Conservation (phyloP, 2,888 invertebrate species). For the Lochmaea crataegi region DNA sequence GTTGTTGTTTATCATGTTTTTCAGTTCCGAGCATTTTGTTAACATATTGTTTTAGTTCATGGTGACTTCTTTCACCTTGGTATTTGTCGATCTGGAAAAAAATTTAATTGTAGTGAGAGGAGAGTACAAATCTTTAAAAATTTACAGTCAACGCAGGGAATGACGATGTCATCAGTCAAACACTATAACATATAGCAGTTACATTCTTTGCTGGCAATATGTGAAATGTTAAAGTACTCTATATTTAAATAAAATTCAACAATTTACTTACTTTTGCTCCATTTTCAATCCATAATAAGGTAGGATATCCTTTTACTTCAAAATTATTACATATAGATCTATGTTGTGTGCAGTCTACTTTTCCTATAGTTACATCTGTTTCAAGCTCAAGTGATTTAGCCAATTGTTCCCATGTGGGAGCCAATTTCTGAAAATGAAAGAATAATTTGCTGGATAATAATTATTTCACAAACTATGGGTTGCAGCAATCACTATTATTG, state of each 20-base stretch:
- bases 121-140: background rate
- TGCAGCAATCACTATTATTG: no score
- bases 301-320: conserved; percentile 89
- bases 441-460: background rate
- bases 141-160: no score
- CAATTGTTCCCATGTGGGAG: conserved; percentile 86
- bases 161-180: no score
- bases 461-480: no score
- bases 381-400: conserved; percentile 77
- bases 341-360: conserved; percentile 87
- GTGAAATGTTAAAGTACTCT: no score
- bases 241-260: background rate
- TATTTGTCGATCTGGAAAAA: conserved; percentile 77
- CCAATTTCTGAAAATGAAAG: conserved; percentile 73
- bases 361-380: conserved; percentile 77
- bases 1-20: conserved; percentile 61
- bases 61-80: conserved; percentile 74
- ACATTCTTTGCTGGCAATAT: no score
- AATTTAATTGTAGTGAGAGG: background rate
- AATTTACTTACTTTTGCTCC: conserved; percentile 77
- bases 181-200: no score
- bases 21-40: conserved; percentile 72
- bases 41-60: conserved; percentile 78
- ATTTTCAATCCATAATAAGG: conserved; percentile 87
- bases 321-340: conserved; percentile 81